These are phyloP conservation scores for Homarus gammarus DNA, from an alignment of 2,888 invertebrate species.

Conservation along the genomic window DNA sequence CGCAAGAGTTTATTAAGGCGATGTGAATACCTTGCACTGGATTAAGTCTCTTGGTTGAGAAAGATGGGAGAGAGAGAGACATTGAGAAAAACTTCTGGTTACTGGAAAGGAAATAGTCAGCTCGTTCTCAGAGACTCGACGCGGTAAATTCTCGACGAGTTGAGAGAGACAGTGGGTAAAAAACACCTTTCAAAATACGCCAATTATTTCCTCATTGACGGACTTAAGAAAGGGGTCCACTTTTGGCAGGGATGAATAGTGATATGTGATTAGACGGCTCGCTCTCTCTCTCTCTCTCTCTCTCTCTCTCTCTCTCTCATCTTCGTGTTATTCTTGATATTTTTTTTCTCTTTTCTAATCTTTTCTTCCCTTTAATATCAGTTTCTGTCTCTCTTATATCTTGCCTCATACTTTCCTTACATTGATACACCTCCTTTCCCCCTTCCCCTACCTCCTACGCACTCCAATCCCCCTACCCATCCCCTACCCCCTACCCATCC, in stretches of 20 bases:
- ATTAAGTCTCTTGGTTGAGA: constrained; percentile 5
- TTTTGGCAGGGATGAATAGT: neutral
- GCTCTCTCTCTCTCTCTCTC: neutral
- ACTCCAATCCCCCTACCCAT: too few relatives aligned
- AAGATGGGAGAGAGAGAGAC: neutral
- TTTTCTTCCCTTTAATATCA: too few relatives aligned
- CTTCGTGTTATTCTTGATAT: neutral
- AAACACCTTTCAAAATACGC: neutral
- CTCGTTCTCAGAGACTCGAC: neutral
- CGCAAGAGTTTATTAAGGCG: constrained; percentile 31
- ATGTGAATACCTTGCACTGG: constrained; percentile 5
- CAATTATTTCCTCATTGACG: constrained; percentile 27
- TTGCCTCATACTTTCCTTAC: too few relatives aligned
- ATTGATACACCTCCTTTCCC: too few relatives aligned
- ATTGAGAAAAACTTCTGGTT: neutral
- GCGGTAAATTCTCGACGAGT: neutral
- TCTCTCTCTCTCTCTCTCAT: neutral
- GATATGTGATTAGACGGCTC: neutral
- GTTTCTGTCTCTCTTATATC: neutral
- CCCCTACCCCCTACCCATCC: too few relatives aligned
- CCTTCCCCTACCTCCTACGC: too few relatives aligned
- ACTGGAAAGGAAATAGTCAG: neutral
- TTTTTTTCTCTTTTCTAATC: neutral
- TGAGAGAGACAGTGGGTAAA: neutral
- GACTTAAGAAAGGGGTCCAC: constrained; percentile 14